phyloP scores from a whole-genome alignment of 2,797 vertebrate species.

The Aplochiton taeniatus region DNA sequence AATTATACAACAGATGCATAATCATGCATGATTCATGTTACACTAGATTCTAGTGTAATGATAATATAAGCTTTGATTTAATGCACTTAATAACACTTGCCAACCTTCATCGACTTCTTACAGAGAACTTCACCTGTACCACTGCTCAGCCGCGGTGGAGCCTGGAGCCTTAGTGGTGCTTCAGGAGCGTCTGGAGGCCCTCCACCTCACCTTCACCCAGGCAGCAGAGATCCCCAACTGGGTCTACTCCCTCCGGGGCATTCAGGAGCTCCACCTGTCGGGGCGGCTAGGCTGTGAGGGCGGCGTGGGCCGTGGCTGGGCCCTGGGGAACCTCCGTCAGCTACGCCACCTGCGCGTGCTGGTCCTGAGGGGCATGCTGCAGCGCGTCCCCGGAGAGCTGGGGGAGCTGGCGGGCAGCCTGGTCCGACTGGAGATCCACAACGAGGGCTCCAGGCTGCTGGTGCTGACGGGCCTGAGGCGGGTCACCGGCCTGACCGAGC shows the following conservation, averaged over 20 bases:
- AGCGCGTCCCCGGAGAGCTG: constrained; percentile 72
- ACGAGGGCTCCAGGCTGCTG: constrained; percentile 73
- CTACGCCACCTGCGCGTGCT: constrained; percentile 70
- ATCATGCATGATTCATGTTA: too few species aligned
- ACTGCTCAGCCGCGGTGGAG: constrained; percentile 73
- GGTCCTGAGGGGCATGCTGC: constrained; percentile 66
- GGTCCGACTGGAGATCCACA: constrained; percentile 71
- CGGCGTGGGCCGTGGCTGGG: constrained; percentile 67
- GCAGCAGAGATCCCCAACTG: constrained; percentile 73
- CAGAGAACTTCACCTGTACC: constrained; percentile 79
- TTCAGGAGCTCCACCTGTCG: constrained; percentile 77
- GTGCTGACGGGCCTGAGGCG: constrained; percentile 71
- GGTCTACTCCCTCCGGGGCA: constrained; percentile 71
- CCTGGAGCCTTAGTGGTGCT: constrained; percentile 68
- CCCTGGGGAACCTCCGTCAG: constrained; percentile 68
- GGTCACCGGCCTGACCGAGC: constrained; percentile 63
- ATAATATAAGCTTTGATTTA: neutral
- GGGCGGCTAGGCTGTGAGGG: constrained; percentile 69
- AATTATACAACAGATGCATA: too few species aligned
- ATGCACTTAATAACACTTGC: too few species aligned
- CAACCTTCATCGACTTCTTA: constrained; percentile 1
- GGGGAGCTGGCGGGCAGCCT: constrained; percentile 71
- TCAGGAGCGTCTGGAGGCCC: constrained; percentile 70
- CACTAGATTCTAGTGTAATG: neutral
- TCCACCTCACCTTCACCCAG: constrained; percentile 77